phyloP scores from a whole-genome alignment of 1,140 invertebrate genomes.

The Trichoplusia ni region DNA sequence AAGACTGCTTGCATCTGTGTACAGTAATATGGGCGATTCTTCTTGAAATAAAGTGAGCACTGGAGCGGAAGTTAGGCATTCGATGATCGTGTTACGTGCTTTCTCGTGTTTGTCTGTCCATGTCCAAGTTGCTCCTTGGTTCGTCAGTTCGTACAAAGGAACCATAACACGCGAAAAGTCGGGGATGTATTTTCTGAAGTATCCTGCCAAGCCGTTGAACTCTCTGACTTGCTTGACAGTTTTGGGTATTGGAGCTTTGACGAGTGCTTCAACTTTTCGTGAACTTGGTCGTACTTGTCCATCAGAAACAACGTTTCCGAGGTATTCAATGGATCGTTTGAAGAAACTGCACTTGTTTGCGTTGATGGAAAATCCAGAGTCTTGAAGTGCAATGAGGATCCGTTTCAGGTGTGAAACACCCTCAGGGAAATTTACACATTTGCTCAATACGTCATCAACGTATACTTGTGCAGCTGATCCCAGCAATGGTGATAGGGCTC shows the following conservation, averaged over 20 bases:
- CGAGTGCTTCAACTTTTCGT: conserved; percentile 47
- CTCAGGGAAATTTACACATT: conserved; percentile 13
- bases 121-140: conserved; percentile 30
- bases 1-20: background rate
- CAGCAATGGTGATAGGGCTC: background rate
- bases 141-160: conserved; percentile 45
- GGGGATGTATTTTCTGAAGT: conserved; percentile 70
- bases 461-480: conserved; percentile 7
- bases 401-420: conserved; percentile 39
- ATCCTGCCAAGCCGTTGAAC: conserved; percentile 75
- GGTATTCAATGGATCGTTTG: conserved; percentile 47
- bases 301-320: conserved; percentile 44
- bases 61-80: conserved; percentile 40
- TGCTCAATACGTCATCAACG: background rate
- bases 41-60: conserved; percentile 48
- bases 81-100: conserved; percentile 32
- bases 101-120: conserved; percentile 39
- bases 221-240: conserved; percentile 52
- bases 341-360: conserved; percentile 45
- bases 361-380: conserved; percentile 49
- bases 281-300: conserved; percentile 44
- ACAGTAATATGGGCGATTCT: background rate
- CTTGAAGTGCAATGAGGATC: conserved; percentile 40
- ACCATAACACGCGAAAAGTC: conserved; percentile 63
- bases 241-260: conserved; percentile 40